Percentiles rank a stretch among this genome's conserved stretches.
phyloP scores from a whole-genome alignment of 2,888 invertebrate genomes.

The Microplitis deprimator region DNA sequence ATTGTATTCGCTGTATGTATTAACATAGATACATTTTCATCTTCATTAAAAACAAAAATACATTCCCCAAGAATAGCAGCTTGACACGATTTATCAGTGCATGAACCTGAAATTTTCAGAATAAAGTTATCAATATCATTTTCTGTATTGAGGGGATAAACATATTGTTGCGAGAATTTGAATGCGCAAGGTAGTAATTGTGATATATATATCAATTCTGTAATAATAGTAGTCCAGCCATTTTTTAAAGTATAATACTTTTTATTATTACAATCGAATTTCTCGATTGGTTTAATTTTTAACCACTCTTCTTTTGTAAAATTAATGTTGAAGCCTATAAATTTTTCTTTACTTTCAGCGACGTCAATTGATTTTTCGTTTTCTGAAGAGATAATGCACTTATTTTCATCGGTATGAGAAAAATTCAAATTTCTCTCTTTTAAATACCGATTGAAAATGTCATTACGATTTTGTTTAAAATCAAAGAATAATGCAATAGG shows the following conservation, averaged over 20 bases:
- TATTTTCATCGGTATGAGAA: background rate
- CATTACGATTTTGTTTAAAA: background rate
- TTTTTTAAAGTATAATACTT: background rate
- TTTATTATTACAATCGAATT: background rate
- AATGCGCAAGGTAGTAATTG: background rate
- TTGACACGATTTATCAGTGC: background rate
- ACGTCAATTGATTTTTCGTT: background rate
- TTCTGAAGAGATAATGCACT: background rate
- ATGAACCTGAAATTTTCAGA: background rate
- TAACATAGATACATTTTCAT: constrained; percentile 3
- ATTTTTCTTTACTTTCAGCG: background rate
- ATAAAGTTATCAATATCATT: background rate
- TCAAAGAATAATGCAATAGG: background rate
- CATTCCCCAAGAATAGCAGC: constrained; percentile 2
- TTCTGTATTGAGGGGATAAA: background rate
- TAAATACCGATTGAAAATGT: background rate
- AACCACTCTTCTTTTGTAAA: background rate
- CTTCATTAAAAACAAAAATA: background rate
- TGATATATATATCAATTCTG: background rate
- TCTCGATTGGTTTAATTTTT: background rate
- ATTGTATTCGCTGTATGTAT: background rate
- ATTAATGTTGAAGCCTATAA: background rate
- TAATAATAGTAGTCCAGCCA: background rate
- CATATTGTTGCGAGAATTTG: background rate
- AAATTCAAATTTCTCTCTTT: background rate